phyloP scores from a whole-genome alignment of 1,140 invertebrate genomes.

The Teleogryllus occipitalis region DNA sequence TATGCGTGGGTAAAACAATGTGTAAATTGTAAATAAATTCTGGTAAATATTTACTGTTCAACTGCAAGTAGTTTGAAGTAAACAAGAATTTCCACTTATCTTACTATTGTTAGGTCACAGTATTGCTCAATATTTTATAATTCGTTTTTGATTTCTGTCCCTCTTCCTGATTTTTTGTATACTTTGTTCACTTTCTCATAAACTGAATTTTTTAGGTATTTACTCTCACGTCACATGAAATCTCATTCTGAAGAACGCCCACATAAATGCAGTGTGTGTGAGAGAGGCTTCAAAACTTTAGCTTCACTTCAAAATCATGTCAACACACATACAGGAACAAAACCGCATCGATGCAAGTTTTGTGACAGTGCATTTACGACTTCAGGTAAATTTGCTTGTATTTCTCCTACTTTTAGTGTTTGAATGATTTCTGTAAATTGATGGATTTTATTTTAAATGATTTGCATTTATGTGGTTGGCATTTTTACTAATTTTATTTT shows the following conservation, averaged over 20 bases:
- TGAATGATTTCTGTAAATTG: not conserved
- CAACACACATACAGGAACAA: conserved; percentile 92
- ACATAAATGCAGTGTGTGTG: conserved; percentile 90
- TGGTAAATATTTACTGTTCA: too few relatives aligned
- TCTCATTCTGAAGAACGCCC: conserved; percentile 90
- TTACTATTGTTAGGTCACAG: too few relatives aligned
- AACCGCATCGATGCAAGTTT: conserved; percentile 88
- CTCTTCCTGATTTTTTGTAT: not conserved
- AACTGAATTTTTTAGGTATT: conserved; percentile 47
- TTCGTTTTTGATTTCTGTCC: not conserved
- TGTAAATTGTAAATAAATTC: too few relatives aligned
- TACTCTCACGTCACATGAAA: conserved; percentile 89
- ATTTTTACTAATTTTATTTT: not conserved
- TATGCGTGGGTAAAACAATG: too few relatives aligned
- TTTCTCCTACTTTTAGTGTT: not conserved
- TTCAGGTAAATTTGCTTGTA: conserved; percentile 51
- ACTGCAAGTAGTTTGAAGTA: too few relatives aligned
- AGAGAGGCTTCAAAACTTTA: conserved; percentile 88
- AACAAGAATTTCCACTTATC: too few relatives aligned
- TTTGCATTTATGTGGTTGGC: not conserved
- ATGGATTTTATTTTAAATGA: not conserved
- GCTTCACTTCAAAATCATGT: conserved; percentile 92
- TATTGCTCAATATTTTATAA: not conserved
- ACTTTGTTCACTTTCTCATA: not conserved
- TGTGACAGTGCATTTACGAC: conserved; percentile 93